phyloP scores from a whole-genome alignment of 2,888 invertebrate species.

The Drosophila fungiperda region DNA sequence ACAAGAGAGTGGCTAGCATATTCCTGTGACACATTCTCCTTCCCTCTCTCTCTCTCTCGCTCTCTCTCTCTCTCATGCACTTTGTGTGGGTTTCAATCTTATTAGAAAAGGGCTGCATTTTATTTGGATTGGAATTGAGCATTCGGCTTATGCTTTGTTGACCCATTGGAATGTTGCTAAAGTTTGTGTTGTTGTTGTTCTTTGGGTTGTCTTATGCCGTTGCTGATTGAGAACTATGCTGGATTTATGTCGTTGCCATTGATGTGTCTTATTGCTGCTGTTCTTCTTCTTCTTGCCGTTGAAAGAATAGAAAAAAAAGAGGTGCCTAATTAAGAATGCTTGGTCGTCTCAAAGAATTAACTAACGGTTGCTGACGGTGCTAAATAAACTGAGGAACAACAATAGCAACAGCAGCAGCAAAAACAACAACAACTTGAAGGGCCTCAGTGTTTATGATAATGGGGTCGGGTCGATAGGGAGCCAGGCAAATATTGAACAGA shows the following conservation, averaged over 20 bases:
- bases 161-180: conserved; percentile 46
- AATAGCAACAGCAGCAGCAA: not conserved
- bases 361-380: conserved; percentile 51
- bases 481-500: conserved; percentile 37
- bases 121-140: conserved; percentile 48
- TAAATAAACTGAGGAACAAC: conserved; percentile 44
- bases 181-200: conserved; percentile 11
- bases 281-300: conserved; percentile 13
- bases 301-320: conserved; percentile 13
- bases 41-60: not conserved
- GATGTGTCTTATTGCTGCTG: conserved; percentile 26
- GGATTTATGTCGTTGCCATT: conserved; percentile 49
- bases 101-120: conserved; percentile 55
- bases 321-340: conserved; percentile 64
- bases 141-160: conserved; percentile 67
- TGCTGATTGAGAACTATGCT: conserved; percentile 38
- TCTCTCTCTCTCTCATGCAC: not conserved
- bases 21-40: not conserved
- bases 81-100: conserved; percentile 34
- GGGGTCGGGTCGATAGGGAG: conserved; percentile 38
- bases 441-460: conserved; percentile 38
- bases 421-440: conserved; percentile 17
- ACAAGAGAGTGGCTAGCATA: not conserved
- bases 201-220: conserved; percentile 9
- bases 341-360: conserved; percentile 32